Conservation (phyloP, 2,113 vertebrate species). For the Seriola quinqueradiata region DNA sequence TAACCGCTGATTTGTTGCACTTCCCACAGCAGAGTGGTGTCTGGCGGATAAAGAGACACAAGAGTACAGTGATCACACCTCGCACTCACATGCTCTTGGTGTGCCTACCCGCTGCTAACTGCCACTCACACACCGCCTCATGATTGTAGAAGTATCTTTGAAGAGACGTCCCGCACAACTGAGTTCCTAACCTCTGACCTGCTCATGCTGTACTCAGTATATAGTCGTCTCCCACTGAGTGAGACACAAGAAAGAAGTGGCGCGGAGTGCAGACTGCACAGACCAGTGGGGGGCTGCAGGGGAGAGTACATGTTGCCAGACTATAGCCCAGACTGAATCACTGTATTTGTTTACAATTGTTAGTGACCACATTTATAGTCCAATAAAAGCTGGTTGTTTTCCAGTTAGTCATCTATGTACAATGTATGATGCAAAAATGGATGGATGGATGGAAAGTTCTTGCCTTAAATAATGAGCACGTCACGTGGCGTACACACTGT, state of each 20-base stretch:
- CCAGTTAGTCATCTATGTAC: conserved; percentile 39
- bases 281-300: not conserved
- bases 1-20: conserved; percentile 48
- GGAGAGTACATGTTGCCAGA: conserved; percentile 17
- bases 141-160: conserved; percentile 21
- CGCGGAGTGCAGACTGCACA: conserved; percentile 16
- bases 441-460: conserved; percentile 39
- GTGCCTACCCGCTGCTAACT: conserved; percentile 27
- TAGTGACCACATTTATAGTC: conserved; percentile 50
- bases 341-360: conserved; percentile 48
- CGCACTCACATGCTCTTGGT: conserved; percentile 28
- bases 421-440: conserved; percentile 31
- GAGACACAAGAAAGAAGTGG: conserved; percentile 11
- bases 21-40: conserved; percentile 39
- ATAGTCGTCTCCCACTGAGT: conserved; percentile 30
- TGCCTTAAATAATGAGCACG: conserved; percentile 27
- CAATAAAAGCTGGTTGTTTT: conserved; percentile 60
- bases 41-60: conserved; percentile 45
- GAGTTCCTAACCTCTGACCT: conserved; percentile 50
- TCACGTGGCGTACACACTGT: conserved; percentile 41
- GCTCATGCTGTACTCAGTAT: conserved; percentile 18
- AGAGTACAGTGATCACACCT: conserved; percentile 35
- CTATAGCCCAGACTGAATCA: conserved; percentile 3
- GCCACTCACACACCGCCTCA: conserved; percentile 27
- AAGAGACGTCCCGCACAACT: not conserved